Percentiles rank a stretch among this genome's conserved stretches.
Evolutionary conservation across 2,888 invertebrate species (phyloP).

Genomic region (Malachius bipustulatus): DNA sequence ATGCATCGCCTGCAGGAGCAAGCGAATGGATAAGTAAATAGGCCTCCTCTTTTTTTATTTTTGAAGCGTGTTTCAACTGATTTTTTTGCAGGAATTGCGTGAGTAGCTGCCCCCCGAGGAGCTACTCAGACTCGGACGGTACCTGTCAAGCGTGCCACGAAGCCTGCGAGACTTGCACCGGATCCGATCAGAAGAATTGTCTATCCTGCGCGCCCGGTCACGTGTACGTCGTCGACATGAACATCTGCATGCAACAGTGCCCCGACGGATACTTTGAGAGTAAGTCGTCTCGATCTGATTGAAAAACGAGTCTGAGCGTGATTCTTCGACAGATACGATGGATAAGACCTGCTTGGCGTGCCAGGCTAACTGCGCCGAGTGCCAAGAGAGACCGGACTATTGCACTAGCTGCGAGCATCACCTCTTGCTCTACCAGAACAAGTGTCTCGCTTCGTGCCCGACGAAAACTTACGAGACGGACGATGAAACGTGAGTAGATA

Average conservation of each 20-base stretch:
- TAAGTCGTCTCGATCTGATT: conserved; percentile 36
- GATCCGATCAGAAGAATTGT: conserved; percentile 77
- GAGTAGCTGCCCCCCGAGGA: conserved; percentile 72
- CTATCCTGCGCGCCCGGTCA: conserved; percentile 75
- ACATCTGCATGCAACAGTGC: conserved; percentile 77
- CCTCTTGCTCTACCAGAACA: conserved; percentile 67
- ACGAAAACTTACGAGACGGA: conserved; percentile 72
- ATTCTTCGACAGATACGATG: conserved; percentile 28
- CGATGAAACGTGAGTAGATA: conserved; percentile 54
- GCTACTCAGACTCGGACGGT: conserved; percentile 68
- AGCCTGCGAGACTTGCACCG: conserved; percentile 80
- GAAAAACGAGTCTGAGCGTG: not conserved
- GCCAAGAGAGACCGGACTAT: conserved; percentile 68
- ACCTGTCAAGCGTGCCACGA: conserved; percentile 81
- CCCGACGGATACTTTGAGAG: conserved; percentile 83
- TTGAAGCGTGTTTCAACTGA: conserved; percentile 1
- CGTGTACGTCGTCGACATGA: conserved; percentile 69
- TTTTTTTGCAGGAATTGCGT: conserved; percentile 59
- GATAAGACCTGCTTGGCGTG: conserved; percentile 72
- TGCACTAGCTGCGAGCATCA: conserved; percentile 85
- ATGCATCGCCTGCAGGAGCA: conserved; percentile 72
- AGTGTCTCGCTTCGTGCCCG: conserved; percentile 76
- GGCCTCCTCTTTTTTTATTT: conserved; percentile 5
- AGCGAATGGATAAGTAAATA: conserved; percentile 65
- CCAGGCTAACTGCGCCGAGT: conserved; percentile 75